Percentiles rank a stretch among this genome's conserved stretches.
phyloP scores from a whole-genome alignment of 35 echinoderm and acorn worm genomes.

The Apostichopus parvimensis region DNA sequence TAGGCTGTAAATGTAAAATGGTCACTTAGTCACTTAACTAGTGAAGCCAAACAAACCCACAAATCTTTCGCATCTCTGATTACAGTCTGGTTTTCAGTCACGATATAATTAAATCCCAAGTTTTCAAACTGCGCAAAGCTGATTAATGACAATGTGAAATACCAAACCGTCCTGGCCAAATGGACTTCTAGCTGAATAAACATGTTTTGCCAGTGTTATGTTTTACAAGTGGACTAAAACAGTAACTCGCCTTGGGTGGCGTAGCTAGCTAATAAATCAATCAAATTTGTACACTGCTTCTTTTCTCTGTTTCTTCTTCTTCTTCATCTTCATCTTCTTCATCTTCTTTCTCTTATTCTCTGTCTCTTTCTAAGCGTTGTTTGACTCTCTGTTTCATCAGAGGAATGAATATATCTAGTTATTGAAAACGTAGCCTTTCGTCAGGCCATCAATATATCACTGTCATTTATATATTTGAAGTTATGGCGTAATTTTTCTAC shows the following conservation, averaged over 20 bases:
- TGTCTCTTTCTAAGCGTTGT: too few species aligned
- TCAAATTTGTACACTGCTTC: neutral
- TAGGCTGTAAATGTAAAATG: too few species aligned
- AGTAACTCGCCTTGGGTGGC: conserved; percentile 13
- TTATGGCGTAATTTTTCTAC: neutral
- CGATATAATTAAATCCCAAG: too few species aligned
- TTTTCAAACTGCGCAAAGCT: neutral
- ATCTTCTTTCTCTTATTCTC: too few species aligned
- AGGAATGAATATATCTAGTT: neutral
- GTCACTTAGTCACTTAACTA: too few species aligned
- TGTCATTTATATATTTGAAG: neutral
- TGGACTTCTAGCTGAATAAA: conserved; percentile 29
- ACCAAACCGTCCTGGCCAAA: neutral
- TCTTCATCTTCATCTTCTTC: too few species aligned
- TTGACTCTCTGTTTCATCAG: too few species aligned
- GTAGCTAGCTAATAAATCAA: neutral
- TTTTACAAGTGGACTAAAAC: conserved; percentile 18
- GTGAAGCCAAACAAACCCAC: too few species aligned
- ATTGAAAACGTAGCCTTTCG: neutral
- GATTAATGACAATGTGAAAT: neutral
- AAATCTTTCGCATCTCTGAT: too few species aligned
- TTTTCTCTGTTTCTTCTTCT: neutral
- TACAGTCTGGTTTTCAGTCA: too few species aligned
- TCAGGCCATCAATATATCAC: neutral
- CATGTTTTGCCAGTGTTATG: conserved; percentile 12